Evolutionary conservation across 2,797 vertebrate species (phyloP).

Genomic region (Octomys mimax): DNA sequence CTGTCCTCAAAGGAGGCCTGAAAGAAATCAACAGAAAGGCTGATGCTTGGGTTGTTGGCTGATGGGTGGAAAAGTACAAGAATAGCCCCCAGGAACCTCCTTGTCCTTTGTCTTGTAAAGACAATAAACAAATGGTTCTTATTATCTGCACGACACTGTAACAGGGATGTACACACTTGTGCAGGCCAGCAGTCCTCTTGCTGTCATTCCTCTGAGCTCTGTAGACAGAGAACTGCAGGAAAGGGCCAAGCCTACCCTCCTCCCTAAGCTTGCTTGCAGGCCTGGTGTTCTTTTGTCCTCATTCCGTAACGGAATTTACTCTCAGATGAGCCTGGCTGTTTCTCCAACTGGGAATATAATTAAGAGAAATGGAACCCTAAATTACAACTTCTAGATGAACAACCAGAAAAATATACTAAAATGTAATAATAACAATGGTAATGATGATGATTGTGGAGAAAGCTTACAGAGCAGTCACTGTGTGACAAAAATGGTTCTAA

Average conservation of each 20-base stretch:
- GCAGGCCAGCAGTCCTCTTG: not conserved
- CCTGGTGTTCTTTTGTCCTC: not conserved
- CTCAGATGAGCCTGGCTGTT: not conserved
- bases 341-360: constrained; percentile 32
- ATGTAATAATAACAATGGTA: not conserved
- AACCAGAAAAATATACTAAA: constrained; percentile 34
- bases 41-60: not conserved
- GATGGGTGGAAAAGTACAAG: not conserved
- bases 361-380: not conserved
- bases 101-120: not conserved
- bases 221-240: not conserved
- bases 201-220: not conserved
- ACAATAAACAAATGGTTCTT: not conserved
- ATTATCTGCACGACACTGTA: not conserved
- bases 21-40: not conserved
- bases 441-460: not conserved
- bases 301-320: constrained; percentile 1
- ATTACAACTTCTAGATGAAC: constrained; percentile 33
- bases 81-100: not conserved
- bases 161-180: not conserved
- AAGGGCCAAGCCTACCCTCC: not conserved
- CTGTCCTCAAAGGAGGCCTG: not conserved
- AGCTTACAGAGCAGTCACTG: not conserved
- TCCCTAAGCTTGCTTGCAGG: not conserved
- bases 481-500: not conserved